Evolutionary conservation across 2,888 invertebrate species (phyloP), one percentile per base, ranked within the genome.

Genomic region (Thera obeliscata): DNA sequence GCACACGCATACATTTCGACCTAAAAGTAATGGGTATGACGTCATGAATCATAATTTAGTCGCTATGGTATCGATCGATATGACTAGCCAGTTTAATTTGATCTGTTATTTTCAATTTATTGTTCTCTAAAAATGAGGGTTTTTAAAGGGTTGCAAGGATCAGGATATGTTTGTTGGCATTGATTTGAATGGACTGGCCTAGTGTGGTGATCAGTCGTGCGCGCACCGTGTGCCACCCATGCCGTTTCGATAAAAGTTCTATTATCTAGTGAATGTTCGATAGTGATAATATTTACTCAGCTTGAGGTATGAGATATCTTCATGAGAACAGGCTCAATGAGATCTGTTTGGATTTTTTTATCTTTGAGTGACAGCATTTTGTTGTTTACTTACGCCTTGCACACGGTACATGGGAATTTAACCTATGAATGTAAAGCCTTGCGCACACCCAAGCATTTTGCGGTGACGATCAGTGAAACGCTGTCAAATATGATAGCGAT

Each of bases 201-300:
- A 78, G 76, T 78, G 74, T 64, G 59, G 70, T 61, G 71, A 72
- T 62, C 78, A 82, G 85, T 82, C 86, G 86, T 85, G 80, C 78
- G 85, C 86, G 87, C 87, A 86, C 75, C 71, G 73, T 78, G 72
- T 84, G 84, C 87, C 89, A 87, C 90, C 87, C 89, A 89, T 86
- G 87, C 81, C 78, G 79, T 77, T 78, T 74, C 74, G 84, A 86
- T 85, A 82, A 86, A 83, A 85, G 74, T 78, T 78, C 57, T 75
- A 78, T 83, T 87, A 86, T 86, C 84, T 82, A 72, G 70, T 74
- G 68, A 78, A 76, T 83, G 80, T 78, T 76, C 72, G 77, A 77
- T 77, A 81, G 74, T 76, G 77, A 81, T 81, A 81, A 81, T 84
- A 79, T 84, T 83, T 81, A 76, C 78, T 78, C 80, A 81, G 80